Conservation (phyloP, 2,113 vertebrate species). For the Semnornis frantzii region DNA sequence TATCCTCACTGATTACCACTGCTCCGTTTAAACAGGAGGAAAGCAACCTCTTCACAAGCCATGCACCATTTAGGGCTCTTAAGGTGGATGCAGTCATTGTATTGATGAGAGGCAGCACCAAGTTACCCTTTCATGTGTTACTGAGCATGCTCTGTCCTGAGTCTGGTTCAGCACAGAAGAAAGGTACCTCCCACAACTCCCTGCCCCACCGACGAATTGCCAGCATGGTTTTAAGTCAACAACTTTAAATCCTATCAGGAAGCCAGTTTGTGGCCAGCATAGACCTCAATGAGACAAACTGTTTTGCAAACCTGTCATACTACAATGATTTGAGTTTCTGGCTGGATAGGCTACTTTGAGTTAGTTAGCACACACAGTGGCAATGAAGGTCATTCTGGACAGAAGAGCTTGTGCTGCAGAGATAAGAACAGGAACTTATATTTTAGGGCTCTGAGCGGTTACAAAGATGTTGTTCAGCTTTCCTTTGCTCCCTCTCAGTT, state of each 20-base stretch:
- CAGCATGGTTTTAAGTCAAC: background rate
- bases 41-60: background rate
- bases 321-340: background rate
- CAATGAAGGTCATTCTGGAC: background rate
- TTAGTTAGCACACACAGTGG: background rate
- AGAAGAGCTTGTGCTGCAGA: background rate
- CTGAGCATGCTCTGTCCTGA: background rate
- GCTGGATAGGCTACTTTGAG: background rate
- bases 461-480: background rate
- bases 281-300: background rate
- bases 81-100: background rate
- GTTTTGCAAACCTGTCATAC: background rate
- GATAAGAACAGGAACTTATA: background rate
- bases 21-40: background rate
- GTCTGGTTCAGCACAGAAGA: background rate
- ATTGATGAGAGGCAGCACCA: background rate
- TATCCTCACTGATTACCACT: background rate
- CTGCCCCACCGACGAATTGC: background rate
- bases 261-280: background rate
- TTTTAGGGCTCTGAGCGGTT: background rate
- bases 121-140: background rate
- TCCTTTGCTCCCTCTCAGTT: background rate
- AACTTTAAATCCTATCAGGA: conserved; percentile 6
- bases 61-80: background rate
- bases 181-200: background rate